Base-by-base conservation (phyloP, 2,797 vertebrate genomes). In the Coregonus ussuriensis region DNA sequence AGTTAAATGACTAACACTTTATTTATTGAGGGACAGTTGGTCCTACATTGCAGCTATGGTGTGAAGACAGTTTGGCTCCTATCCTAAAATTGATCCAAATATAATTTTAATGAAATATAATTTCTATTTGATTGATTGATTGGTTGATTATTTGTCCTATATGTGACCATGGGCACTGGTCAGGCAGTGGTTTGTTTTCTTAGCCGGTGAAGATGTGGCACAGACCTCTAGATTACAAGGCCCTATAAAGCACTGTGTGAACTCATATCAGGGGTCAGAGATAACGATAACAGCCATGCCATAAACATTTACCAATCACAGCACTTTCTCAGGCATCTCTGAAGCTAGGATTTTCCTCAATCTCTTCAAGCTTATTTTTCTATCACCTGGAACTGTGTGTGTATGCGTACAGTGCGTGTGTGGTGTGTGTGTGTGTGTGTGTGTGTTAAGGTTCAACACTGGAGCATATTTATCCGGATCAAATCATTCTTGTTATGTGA, bases 261-360 rank as follows among this genome's bases (percentile, higher is more conserved):
- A 66, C 25, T 66, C 29, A 33, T 29, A 66, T 66, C 63, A 66
- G 51, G 9, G n/a, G 51, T 53, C 47, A 18, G 13, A 53, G 71
- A 72, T 72, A 72, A 72, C 41, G 71, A 72, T 53, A 31, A 72
- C 25, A 31, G 25, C 47, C 51, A 53, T 53, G 71, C 14, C 4
- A 54, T 72, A 54, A 33, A 54, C 31, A 53, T 3, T 3, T 4
- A 54, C 29, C 16, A 47, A 47, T 70, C 37, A 41, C 68, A 41
- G 68, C 16, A 9, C 18, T 18, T 33, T 72, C 51, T 72, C 52
- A 72, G 6, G 29, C 53, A 56, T 56, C 31, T 62, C 59, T 13
- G 59, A 6, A 25, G 41, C 41, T 31, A 14, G 13, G 29, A 18
- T 54, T 33, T n/a, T 54, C 11, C 4, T 72, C 15, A 11, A 52